Conservation (phyloP, 2,797 vertebrate species). For the Halcyon smyrnensis region DNA sequence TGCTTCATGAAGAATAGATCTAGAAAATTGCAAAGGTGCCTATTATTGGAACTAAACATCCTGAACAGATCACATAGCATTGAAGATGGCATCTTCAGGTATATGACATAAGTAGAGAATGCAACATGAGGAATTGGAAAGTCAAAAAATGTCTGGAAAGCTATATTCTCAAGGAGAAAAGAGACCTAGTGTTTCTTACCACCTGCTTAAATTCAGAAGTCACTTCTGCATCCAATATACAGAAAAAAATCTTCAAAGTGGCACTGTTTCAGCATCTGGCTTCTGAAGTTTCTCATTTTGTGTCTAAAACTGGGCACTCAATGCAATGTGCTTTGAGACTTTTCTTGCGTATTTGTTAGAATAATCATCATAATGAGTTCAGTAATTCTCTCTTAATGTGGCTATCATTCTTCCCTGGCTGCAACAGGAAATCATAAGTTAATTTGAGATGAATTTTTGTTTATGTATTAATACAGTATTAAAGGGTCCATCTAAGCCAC, state of each 20-base stretch:
- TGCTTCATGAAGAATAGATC: not conserved
- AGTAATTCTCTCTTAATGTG: slow-evolving; percentile 32
- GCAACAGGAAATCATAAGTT: slow-evolving; percentile 1
- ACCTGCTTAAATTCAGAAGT: not conserved
- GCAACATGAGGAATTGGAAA: not conserved
- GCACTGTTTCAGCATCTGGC: not conserved
- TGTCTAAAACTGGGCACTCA: not conserved
- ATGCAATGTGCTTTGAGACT: not conserved
- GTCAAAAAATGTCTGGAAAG: not conserved
- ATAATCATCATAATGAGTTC: slow-evolving; percentile 7
- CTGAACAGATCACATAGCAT: not conserved
- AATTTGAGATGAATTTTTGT: slow-evolving; percentile 4
- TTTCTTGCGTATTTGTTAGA: not conserved
- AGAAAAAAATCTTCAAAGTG: not conserved
- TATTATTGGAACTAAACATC: not conserved
- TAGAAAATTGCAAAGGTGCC: not conserved
- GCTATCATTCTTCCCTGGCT: slow-evolving; percentile 42
- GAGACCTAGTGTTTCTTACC: not conserved
- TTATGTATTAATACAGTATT: slow-evolving; percentile 12
- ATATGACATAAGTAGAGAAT: not conserved
- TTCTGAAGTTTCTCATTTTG: slow-evolving; percentile 11
- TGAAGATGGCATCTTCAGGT: not conserved
- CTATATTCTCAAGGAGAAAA: not conserved
- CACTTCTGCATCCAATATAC: not conserved
- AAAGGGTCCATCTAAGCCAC: not conserved